Base-by-base conservation (phyloP, 2,888 invertebrate species). In the Tetranychus piercei region DNA sequence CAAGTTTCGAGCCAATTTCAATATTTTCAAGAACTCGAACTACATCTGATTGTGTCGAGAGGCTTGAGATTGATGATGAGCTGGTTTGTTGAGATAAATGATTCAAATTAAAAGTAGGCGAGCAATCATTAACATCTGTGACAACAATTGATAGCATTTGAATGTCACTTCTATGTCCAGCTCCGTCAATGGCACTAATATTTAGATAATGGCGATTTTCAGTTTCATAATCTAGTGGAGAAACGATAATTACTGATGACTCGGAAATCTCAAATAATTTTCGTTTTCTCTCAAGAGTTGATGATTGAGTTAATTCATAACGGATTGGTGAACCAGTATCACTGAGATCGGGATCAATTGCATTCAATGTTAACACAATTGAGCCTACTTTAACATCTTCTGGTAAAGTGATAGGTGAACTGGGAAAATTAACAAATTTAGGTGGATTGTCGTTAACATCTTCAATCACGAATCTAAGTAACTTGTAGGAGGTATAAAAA, bases 371-470 rank as follows among this genome's bases (percentile, higher is more conserved):
- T 78, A 91, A 87, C 72, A 99, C n/a, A 67, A 73, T 55, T 11
- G 73, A 20, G 15, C 73, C 66, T 44, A 75, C 66, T 72, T 66
- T n/a, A 18, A 23, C 8, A 15, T 44, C 73, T 82, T 75, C 75
- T 6, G 34, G 34, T 34, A 34, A 34, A 34, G 34, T 34, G 34
- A 34, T 5, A 34, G 34, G 34, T 34, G 34, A 34, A 34, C 34
- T 34, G 34, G 34, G 34, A 34, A 34, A 34, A 34, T 34, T 34
- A 34, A 34, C 34, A 34, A 34, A 95, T 80, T 89, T 88, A 0
- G 95, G 95, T 79, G 88, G 88, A 82, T 94, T 92, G 82, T 95
- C 95, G 82, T 95, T 95, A 75, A 92, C 90, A 82, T 96, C 96
- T 83, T 92, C 90, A 11, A 96, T 94, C 1, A 96, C 90, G 72